Conservation (phyloP, 2,888 invertebrate species). For the Phengaris alcon region DNA sequence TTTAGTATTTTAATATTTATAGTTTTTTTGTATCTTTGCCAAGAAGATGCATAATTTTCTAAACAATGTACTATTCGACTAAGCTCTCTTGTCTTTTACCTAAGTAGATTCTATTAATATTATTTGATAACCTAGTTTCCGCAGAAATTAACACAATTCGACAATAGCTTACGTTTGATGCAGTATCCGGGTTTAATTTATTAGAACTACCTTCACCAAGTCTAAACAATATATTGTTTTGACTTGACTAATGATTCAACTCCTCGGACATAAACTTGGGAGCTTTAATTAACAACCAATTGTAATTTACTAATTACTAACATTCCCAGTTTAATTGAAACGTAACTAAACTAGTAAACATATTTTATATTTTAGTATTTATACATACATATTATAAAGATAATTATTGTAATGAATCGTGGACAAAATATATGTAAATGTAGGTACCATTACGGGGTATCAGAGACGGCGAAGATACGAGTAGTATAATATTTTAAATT, state of each 20-base stretch:
- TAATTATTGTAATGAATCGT: no score
- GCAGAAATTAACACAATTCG: background rate
- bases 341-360: background rate
- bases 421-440: no score
- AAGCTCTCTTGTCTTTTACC: background rate
- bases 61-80: no score
- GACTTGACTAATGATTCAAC: constrained; percentile 2
- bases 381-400: background rate
- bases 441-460: no score
- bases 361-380: background rate
- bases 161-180: background rate
- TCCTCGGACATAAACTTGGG: constrained; percentile 1
- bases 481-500: no score
- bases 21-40: no score
- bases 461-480: no score
- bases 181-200: constrained; percentile 2
- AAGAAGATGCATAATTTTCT: no score
- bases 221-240: constrained; percentile 3
- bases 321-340: background rate
- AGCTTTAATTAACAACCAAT: constrained; percentile 13
- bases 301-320: background rate
- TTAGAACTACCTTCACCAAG: background rate
- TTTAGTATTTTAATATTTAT: no score
- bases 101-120: background rate
- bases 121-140: background rate